phyloP scores from a whole-genome alignment of 2,113 vertebrate species.

The Poeciliopsis occidentalis region DNA sequence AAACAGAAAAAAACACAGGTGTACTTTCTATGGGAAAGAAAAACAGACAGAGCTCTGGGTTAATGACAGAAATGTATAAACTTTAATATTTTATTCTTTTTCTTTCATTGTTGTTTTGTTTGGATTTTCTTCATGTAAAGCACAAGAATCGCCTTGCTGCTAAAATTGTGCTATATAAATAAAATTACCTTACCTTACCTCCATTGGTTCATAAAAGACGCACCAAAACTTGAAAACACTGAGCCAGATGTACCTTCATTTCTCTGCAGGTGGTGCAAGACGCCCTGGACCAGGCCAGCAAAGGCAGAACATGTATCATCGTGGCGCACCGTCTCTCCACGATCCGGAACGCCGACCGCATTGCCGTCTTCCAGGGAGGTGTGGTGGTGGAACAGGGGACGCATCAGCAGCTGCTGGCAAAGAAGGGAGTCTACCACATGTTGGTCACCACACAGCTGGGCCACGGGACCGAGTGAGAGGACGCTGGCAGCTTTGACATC shows the following conservation, averaged over 20 bases:
- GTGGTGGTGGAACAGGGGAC: constrained; percentile 86
- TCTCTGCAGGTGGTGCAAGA: constrained; percentile 89
- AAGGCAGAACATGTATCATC: constrained; percentile 91
- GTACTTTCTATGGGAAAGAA: too few relatives aligned
- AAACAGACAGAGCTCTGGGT: too few relatives aligned
- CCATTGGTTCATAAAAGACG: too few relatives aligned
- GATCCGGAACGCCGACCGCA: constrained; percentile 90
- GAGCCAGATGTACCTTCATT: neutral
- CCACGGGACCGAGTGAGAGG: constrained; percentile 29
- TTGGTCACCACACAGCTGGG: constrained; percentile 86
- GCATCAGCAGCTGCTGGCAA: constrained; percentile 89
- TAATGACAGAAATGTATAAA: too few relatives aligned
- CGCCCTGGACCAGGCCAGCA: constrained; percentile 88
- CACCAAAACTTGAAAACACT: too few relatives aligned
- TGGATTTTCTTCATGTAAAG: too few relatives aligned
- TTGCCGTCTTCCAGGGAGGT: constrained; percentile 87
- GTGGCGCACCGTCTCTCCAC: constrained; percentile 94
- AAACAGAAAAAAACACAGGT: too few relatives aligned
- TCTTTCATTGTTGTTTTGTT: too few relatives aligned
- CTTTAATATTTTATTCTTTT: too few relatives aligned
- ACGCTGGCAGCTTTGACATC: neutral
- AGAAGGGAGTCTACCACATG: constrained; percentile 85
- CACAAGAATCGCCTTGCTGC: too few relatives aligned
- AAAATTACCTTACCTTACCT: too few relatives aligned
- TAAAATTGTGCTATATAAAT: too few relatives aligned